phyloP scores from a whole-genome alignment of 2,797 vertebrate species.

The Botia almorhae region DNA sequence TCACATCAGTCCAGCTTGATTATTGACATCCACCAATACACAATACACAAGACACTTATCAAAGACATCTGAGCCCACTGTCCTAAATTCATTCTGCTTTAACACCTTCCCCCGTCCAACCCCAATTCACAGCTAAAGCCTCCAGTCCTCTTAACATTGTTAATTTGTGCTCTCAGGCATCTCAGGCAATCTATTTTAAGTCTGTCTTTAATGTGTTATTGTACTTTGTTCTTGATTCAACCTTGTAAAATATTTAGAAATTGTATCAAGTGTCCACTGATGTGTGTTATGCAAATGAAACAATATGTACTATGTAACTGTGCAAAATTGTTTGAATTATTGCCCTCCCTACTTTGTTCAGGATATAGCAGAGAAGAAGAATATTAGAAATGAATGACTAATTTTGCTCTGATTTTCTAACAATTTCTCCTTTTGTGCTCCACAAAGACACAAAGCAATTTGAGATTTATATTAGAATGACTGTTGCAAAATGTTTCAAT shows the following conservation, averaged over 20 bases:
- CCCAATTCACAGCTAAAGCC: background rate
- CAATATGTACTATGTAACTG: background rate
- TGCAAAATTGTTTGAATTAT: background rate
- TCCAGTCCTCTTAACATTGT: background rate
- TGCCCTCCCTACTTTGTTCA: background rate
- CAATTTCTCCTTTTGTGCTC: too few relatives aligned
- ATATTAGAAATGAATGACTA: too few relatives aligned
- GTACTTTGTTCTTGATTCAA: constrained; percentile 6
- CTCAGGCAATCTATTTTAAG: background rate
- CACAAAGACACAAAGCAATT: too few relatives aligned
- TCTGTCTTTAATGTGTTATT: background rate
- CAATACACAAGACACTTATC: background rate
- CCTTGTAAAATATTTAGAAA: background rate
- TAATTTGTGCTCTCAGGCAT: constrained; percentile 2
- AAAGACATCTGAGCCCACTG: background rate
- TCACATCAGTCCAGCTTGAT: background rate
- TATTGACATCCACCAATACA: background rate
- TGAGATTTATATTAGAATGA: too few relatives aligned
- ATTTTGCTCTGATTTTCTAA: too few relatives aligned
- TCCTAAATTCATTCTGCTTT: background rate
- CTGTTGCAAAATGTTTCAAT: too few relatives aligned
- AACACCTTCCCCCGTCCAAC: background rate
- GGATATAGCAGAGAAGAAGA: background rate
- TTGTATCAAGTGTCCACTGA: background rate
- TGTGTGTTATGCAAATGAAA: background rate